Conservation (phyloP, 1,140 invertebrate genomes). For the Proctacanthus coquilletti region DNA sequence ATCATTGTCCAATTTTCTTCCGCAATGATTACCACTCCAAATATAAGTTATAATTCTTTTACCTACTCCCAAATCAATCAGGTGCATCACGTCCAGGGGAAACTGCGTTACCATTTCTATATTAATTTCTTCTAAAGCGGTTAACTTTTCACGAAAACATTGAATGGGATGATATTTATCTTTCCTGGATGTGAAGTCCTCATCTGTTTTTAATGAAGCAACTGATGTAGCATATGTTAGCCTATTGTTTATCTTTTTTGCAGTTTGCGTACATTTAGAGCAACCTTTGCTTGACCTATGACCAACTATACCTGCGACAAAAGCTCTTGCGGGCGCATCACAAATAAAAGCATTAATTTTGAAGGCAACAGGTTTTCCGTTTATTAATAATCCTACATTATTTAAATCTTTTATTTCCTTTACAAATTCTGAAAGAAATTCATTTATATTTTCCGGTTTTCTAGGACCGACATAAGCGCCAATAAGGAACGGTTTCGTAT, state of each 20-base stretch:
- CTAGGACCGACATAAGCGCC: not conserved
- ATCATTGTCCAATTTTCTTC: too few species aligned
- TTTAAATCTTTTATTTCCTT: slow-evolving; percentile 1
- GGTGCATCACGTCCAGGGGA: slow-evolving; percentile 12
- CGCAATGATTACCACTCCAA: too few species aligned
- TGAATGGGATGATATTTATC: too few species aligned
- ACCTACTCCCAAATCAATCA: slow-evolving; percentile 10
- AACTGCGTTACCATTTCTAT: slow-evolving; percentile 9
- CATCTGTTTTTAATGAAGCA: slow-evolving; percentile 2
- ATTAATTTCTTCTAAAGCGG: slow-evolving; percentile 2
- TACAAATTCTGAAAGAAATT: too few species aligned
- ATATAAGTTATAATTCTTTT: slow-evolving; percentile 11
- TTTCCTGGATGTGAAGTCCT: too few species aligned
- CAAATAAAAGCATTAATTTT: slow-evolving; percentile 3
- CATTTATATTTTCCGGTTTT: slow-evolving; percentile 2
- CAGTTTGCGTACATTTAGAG: slow-evolving; percentile 4
- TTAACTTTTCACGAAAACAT: too few species aligned
- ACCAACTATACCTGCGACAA: slow-evolving; percentile 3
- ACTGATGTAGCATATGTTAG: slow-evolving; percentile 1
- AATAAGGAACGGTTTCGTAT: not conserved
- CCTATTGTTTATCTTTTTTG: slow-evolving; percentile 2
- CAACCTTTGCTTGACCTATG: slow-evolving; percentile 4
- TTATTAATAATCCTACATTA: not conserved
- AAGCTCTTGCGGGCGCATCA: slow-evolving; percentile 6
- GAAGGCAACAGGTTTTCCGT: not conserved